Conservation (phyloP, 2,113 vertebrate species). For the Paradoxurus hermaphroditus region DNA sequence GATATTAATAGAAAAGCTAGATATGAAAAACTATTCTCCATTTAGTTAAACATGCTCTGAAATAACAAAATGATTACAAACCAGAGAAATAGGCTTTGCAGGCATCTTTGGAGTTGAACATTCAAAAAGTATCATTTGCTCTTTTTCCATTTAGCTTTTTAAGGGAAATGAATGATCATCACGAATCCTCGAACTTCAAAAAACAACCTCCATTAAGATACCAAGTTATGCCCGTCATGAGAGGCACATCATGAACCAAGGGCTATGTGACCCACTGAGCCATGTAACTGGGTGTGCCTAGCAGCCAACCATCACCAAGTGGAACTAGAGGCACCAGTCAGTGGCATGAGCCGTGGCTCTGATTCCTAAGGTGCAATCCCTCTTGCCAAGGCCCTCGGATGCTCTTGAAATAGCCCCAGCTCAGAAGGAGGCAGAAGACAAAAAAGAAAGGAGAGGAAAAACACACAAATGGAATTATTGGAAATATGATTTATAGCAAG, state of each 20-base stretch:
- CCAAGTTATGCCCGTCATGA: neutral
- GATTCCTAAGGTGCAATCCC: neutral
- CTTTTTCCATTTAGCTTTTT: neutral
- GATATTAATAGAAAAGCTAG: conserved; percentile 6
- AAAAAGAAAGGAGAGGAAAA: neutral
- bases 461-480: neutral
- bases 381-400: neutral
- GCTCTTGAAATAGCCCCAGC: neutral
- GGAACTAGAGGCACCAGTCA: neutral
- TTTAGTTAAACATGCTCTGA: neutral
- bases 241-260: neutral
- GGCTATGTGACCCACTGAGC: neutral
- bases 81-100: neutral
- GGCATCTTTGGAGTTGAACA: neutral
- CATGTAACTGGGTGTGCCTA: neutral
- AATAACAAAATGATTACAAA: neutral
- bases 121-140: neutral
- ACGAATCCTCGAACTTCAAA: conserved; percentile 3
- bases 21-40: neutral
- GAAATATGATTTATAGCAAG: neutral
- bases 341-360: neutral
- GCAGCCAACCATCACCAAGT: neutral
- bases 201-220: neutral
- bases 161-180: neutral
- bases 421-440: neutral